Base-by-base conservation (phyloP, 2,113 vertebrate genomes). In the Cacatua alba region DNA sequence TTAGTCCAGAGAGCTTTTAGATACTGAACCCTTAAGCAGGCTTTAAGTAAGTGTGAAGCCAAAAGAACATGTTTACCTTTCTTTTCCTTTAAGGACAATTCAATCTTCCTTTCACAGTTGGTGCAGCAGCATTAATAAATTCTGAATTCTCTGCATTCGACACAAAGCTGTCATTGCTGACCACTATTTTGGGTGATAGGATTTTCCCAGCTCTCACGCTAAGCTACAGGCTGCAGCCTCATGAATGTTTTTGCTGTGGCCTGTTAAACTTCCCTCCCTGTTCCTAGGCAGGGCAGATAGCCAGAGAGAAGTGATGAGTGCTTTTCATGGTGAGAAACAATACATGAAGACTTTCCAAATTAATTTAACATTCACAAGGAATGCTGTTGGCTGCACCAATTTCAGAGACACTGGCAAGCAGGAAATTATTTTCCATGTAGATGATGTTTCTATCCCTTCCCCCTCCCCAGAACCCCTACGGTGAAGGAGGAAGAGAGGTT, bases 361-460 rank as follows among this genome's bases (percentile, higher is more conserved):
- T 97, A 97, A 97, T 97, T 97, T 97, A 97, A 97, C 96, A 95
- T 97, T 98, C 55, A 5, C 80, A 92, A 97, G 90, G 92, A 97
- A 95, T 95, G 79, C 80, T 96, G 94, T 88, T 90, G 95, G 94
- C 94, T 94, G 80, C 95, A 97, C 97, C 95, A 97, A 86, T 97
- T 97, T 97, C 82, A 98, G 95, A 96, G 90, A 96, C 1, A 8
- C 86, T 98, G 91, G 85, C 96, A 97, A 97, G 97, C 35, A 95
- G 97, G 96, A 97, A 97, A 97, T 97, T 95, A 96, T 97, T 96
- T 97, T 96, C 95, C 90, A 95, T 96, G 96, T 95, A 75, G 96
- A 94, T 91, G 92, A 91, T 96, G 93, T 97, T 94, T 95, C 88
- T 97, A 86, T 93, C 88, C 95, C 90, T 97, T 79, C 72, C 83